Evolutionary conservation across 2,797 vertebrate genomes (phyloP), one percentile per base, ranked within the genome.

Genomic region (Pelodytes ibericus): DNA sequence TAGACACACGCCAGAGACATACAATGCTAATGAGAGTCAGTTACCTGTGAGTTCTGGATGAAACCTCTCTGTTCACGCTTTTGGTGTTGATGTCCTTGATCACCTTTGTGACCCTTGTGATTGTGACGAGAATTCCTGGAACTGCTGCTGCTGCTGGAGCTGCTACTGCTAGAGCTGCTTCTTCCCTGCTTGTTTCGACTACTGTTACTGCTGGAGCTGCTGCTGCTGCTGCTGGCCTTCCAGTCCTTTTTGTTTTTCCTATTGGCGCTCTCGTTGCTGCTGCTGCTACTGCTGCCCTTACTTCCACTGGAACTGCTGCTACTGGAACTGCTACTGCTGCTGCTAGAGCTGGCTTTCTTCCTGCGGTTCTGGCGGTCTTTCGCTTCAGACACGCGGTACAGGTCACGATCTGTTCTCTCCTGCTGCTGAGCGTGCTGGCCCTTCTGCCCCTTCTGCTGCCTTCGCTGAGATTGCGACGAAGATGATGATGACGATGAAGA

Each of bases 111-210:
- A 4, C 63, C 29, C 26, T 16, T 49, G 4, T 69, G 0, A 2
- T 66, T 70, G 0, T 51, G 0, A 8, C 62, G 0, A 25, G 60
- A 0, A 13, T 20, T 18, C 5, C 39, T 71, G 16, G n/a, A n/a
- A 29, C 36, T 63, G 0, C 61, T 80, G 0, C 51, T 73, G 0
- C 3, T 65, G 0, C 62, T 56, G 0, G 22, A 65, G 0, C 15
- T 70, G 0, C 41, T 66, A 0, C 2, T 77, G 3, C n/a, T 69
- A 8, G 56, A 71, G 71, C 79, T 77, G 53, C 74, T 79, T 36
- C 64, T 72, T 0, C 36, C 80, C 63, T 73, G 75, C 57, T 39
- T 77, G 72, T 36, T 65, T 16, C 9, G 27, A 11, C 77, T 83
- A 51, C 36, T 36, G 3, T 59, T 71, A 18, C 79, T 70, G 18